Evolutionary conservation across 2,113 vertebrate genomes (phyloP).

Genomic region (Gobiocypris rarus): DNA sequence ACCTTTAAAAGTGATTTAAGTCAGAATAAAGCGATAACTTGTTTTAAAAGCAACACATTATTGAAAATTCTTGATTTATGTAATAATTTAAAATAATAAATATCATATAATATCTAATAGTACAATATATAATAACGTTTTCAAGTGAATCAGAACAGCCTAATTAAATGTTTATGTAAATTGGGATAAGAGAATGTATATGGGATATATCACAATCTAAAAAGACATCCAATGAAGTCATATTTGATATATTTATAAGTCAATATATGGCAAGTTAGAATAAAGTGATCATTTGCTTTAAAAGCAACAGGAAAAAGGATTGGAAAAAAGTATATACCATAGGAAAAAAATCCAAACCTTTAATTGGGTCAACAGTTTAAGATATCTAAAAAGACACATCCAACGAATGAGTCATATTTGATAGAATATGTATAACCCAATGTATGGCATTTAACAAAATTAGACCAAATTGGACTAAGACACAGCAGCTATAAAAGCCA

Average conservation of each 20-base stretch:
- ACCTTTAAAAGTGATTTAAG: no score
- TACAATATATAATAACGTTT: no score
- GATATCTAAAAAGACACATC: neutral
- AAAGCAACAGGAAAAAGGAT: neutral
- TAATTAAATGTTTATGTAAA: no score
- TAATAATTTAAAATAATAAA: no score
- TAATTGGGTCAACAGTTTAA: neutral
- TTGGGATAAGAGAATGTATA: neutral
- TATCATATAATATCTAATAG: no score
- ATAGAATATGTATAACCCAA: neutral
- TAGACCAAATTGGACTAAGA: slow-evolving; percentile 8
- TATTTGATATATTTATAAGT: no score
- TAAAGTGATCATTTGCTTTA: neutral
- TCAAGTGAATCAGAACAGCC: no score
- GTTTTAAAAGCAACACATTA: no score
- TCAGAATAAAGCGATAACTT: no score
- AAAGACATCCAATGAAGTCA: neutral
- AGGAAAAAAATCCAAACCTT: neutral
- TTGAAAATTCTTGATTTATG: no score
- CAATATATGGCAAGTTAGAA: neutral
- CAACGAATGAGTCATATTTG: neutral
- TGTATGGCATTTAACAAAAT: neutral
- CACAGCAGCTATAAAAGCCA: neutral
- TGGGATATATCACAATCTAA: neutral
- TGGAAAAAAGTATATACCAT: neutral